Conservation (phyloP, 1,140 invertebrate genomes). For the Calephelis nemesis region DNA sequence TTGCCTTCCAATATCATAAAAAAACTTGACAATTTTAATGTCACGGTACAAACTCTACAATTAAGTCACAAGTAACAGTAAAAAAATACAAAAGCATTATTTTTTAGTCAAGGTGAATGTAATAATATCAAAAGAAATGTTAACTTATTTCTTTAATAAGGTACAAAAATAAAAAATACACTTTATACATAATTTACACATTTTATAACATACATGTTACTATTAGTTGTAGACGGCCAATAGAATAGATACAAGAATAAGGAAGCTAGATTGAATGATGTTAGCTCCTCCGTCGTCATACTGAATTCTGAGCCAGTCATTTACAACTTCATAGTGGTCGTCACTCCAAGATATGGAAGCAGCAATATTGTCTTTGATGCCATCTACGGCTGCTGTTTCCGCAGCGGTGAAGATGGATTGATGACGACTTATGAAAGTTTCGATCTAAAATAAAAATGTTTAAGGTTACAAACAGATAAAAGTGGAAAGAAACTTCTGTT, state of each 20-base stretch:
- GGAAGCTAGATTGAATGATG: conserved; percentile 42
- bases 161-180: neutral
- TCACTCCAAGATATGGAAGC: conserved; percentile 55
- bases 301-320: conserved; percentile 48
- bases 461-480: too few relatives aligned
- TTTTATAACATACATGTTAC: neutral
- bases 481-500: too few relatives aligned
- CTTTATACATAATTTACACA: neutral
- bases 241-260: conserved; percentile 49
- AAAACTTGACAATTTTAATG: too few relatives aligned
- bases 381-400: conserved; percentile 50
- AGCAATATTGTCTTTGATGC: conserved; percentile 58
- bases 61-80: too few relatives aligned
- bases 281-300: conserved; percentile 42
- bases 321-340: conserved; percentile 43
- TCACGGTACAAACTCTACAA: too few relatives aligned
- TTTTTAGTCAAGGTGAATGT: too few relatives aligned
- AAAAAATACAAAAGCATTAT: too few relatives aligned
- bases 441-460: conserved; percentile 42
- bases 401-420: conserved; percentile 53
- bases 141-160: neutral
- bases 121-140: neutral
- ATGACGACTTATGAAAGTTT: conserved; percentile 41
- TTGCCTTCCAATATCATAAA: too few relatives aligned
- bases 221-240: conserved; percentile 39